Percentiles rank a stretch among this genome's conserved stretches.
Conservation (phyloP, 1,140 invertebrate species). For the Drosophila mojavensis region DNA sequence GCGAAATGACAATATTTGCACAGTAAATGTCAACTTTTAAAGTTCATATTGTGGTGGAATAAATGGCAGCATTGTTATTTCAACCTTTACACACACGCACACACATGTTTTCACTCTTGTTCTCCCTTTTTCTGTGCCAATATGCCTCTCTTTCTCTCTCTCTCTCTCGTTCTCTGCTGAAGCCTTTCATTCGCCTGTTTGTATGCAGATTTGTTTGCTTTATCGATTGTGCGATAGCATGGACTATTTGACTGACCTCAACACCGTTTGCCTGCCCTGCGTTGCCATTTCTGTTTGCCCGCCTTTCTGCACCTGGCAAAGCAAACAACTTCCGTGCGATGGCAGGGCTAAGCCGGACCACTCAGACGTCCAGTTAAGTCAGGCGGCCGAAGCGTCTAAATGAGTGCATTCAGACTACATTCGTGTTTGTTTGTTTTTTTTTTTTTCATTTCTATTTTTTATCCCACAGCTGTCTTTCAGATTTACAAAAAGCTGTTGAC, state of each 20-base stretch:
- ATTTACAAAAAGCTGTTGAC: slow-evolving; percentile 1
- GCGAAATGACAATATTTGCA: slow-evolving; percentile 37
- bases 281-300: slow-evolving; percentile 5
- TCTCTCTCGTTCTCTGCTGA: not conserved
- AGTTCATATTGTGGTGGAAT: slow-evolving; percentile 41
- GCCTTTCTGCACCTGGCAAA: slow-evolving; percentile 45
- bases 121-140: not conserved
- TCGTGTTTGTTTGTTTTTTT: slow-evolving; percentile 9
- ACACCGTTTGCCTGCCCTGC: slow-evolving; percentile 20
- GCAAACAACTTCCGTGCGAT: slow-evolving; percentile 56
- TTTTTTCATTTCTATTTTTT: slow-evolving; percentile 7
- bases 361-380: slow-evolving; percentile 36
- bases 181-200: slow-evolving; percentile 1
- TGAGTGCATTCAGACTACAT: slow-evolving; percentile 13
- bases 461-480: not conserved
- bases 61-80: slow-evolving; percentile 31
- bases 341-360: slow-evolving; percentile 21
- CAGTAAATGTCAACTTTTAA: slow-evolving; percentile 37
- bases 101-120: not conserved
- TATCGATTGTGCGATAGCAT: slow-evolving; percentile 55
- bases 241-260: slow-evolving; percentile 39
- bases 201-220: slow-evolving; percentile 54
- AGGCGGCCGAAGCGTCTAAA: slow-evolving; percentile 5
- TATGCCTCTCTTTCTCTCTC: not conserved
- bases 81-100: not conserved